Conservation (phyloP, 2,888 invertebrate species). For the Oligia latruncula region DNA sequence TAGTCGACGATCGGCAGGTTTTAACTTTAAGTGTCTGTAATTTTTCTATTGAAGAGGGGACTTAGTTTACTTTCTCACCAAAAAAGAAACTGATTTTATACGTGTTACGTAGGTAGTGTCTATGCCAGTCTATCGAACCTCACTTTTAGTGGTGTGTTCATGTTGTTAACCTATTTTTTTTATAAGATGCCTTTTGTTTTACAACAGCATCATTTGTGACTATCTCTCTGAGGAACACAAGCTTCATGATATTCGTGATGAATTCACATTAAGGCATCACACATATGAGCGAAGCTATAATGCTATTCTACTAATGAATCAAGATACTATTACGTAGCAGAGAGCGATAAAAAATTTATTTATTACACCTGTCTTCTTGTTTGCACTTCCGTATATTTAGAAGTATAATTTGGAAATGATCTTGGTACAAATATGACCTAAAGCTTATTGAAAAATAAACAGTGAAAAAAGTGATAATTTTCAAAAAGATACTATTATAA, state of each 20-base stretch:
- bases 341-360: slow-evolving; percentile 38
- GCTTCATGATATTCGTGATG: slow-evolving; percentile 2
- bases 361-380: slow-evolving; percentile 17
- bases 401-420: slow-evolving; percentile 27
- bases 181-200: neutral
- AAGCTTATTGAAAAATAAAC: neutral
- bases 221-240: neutral
- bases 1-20: slow-evolving; percentile 53
- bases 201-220: neutral
- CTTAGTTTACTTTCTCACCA: neutral
- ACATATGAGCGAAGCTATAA: slow-evolving; percentile 14
- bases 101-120: neutral
- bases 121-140: neutral
- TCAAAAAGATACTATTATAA: neutral
- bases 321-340: slow-evolving; percentile 26
- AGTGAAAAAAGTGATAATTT: neutral
- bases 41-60: slow-evolving; percentile 24
- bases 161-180: neutral
- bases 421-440: neutral
- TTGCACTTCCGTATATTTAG: slow-evolving; percentile 30
- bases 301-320: slow-evolving; percentile 42
- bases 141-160: neutral
- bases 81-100: neutral
- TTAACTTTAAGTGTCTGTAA: slow-evolving; percentile 50
- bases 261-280: neutral